Base-by-base conservation (phyloP, 2,888 invertebrate genomes). In the Theretra japonica region DNA sequence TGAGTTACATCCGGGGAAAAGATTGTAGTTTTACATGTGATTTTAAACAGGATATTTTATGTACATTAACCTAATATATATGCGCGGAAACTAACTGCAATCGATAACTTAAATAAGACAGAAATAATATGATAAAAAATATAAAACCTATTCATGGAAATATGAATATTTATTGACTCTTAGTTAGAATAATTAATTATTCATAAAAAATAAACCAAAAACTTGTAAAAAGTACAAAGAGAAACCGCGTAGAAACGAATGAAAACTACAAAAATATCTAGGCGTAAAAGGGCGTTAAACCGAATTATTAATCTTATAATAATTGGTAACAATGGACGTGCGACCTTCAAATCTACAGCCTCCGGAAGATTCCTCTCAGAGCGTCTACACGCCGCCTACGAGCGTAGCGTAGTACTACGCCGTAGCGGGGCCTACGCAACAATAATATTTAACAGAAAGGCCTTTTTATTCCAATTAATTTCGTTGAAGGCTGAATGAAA, bases 371-470 rank as follows among this genome's bases (percentile, higher is more conserved):
- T 53, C 50, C 50, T 21, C 60, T 60, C 48, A 59, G 70, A 19
- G 33, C n/a, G 28, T 59, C 60, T 70, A 70, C 70, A 23, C 48
- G 68, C 21, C 48, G 28, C 25, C 71, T 48, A 53, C 71, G 73
- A 70, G 48, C 41, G 56, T 58, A 57, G 65, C 77, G 76, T 79
- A 77, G 76, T 79, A 79, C 78, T 78, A 78, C 76, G 77, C 68
- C 75, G 75, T 75, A 77, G 73, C 62, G 70, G 23, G 57, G 62
- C 70, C 71, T 71, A 73, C 74, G 71, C 53, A 60, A 72, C 65
- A 73, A 73, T 53, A 73, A 71, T 74, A 74, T 72, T 72, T 69
- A 50, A 17, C 68, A 21, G 50, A 58, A 68, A 68, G 58, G 53
- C 28, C 70, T 71, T 68, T 68, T 57, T 58, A 70, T 58, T 70